Base-by-base conservation (phyloP, 2,888 invertebrate genomes). In the Agrochola litura region DNA sequence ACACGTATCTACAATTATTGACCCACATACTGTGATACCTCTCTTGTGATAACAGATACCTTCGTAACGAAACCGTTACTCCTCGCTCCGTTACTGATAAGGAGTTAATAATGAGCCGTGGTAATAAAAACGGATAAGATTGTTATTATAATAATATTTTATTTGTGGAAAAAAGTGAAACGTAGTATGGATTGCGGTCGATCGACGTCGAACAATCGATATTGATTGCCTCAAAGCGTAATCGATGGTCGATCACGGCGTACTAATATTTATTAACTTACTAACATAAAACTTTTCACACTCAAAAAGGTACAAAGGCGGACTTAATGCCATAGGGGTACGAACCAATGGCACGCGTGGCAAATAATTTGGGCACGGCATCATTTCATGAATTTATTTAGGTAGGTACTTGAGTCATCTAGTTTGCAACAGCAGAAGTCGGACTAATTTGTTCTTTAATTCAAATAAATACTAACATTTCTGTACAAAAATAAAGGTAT, bases 61-160 rank as follows among this genome's bases (percentile, higher is more conserved):
- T 69, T 82, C 63, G 49, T 86, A 73, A 86, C 78, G 81, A 66
- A 78, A 73, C 70, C 86, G 85, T 86, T 83, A 86, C 54, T 63
- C 22, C 66, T 69, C 43, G n/a, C 63, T 64, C 25, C 76, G 82
- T 79, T 79, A 82, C 49, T 46, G 73, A 83, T 77, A 77, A 71
- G 25, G 41, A 58, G 37, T 10, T 49, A 71, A 52, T 77, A 56
- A 77, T 74, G 63, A 66, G 16, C 14, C 54, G 30, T 49, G 25
- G 43, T 76, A 43, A 52, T 67, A 75, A 74, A 46, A 61, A 37
- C 6, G 52, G 79, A 79, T 76, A 54, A 81, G 68, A 76, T 76
- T 79, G 64, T 60, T 79, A 63, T 64, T 75, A 16, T 63, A 80
- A 79, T 80, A 14, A 52, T 72, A 30, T 74, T 74, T 67, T 58